phyloP scores from a whole-genome alignment of 2,888 invertebrate genomes.

The Listrodromus nycthemerus region DNA sequence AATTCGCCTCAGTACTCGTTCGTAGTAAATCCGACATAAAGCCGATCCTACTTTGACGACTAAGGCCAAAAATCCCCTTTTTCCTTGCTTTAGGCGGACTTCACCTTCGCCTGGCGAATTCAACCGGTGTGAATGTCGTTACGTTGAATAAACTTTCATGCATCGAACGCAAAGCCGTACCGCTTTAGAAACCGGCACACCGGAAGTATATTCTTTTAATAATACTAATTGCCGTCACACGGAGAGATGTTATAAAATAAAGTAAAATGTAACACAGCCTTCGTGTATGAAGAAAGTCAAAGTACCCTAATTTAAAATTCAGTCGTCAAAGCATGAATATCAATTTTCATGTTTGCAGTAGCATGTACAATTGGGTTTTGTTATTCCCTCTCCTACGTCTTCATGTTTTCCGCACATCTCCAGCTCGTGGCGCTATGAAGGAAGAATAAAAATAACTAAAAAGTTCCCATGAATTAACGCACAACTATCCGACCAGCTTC shows the following conservation, averaged over 20 bases:
- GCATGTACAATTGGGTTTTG: too few species aligned
- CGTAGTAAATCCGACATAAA: conserved; percentile 34
- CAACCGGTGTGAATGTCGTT: neutral
- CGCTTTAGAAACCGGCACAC: neutral
- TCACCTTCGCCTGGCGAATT: neutral
- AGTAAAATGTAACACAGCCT: neutral
- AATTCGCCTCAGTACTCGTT: neutral
- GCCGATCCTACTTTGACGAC: conserved; percentile 25
- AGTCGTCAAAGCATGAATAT: too few species aligned
- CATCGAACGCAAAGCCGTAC: neutral
- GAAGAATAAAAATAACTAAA: neutral
- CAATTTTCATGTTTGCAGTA: too few species aligned
- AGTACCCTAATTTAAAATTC: too few species aligned
- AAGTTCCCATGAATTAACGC: neutral
- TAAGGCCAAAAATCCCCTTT: conserved; percentile 1
- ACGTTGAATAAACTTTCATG: neutral
- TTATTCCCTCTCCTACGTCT: neutral
- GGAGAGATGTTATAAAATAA: neutral
- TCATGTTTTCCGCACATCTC: too few species aligned
- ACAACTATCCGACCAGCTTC: neutral
- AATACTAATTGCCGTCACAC: neutral
- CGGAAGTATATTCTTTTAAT: neutral
- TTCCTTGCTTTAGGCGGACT: neutral
- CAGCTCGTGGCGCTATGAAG: neutral
- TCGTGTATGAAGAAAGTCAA: too few species aligned